phyloP scores from a whole-genome alignment of 2,113 vertebrate genomes.

The Caretta caretta region DNA sequence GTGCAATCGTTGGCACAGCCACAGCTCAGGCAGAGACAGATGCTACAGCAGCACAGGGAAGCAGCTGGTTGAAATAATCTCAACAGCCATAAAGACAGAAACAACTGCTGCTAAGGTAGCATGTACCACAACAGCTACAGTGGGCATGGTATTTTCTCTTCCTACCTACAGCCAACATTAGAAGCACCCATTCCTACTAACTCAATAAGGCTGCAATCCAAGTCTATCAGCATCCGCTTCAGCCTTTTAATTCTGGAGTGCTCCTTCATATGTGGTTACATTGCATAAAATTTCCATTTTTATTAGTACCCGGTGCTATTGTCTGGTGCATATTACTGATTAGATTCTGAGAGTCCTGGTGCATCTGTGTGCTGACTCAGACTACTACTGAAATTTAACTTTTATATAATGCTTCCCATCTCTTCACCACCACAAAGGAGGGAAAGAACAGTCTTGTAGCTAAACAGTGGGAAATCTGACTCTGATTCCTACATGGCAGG shows the following conservation, averaged over 20 bases:
- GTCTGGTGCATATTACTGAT: neutral
- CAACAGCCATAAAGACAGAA: slow-evolving; percentile 15
- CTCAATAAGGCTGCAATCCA: neutral
- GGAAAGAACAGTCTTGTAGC: neutral
- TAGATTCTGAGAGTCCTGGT: neutral
- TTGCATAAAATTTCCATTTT: neutral
- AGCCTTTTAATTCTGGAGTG: neutral
- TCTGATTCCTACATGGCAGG: neutral
- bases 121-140: neutral
- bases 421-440: neutral
- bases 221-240: neutral
- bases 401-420: neutral
- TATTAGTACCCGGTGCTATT: neutral
- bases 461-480: neutral
- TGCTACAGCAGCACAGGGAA: neutral
- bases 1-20: neutral
- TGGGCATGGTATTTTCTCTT: neutral
- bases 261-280: neutral
- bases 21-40: neutral
- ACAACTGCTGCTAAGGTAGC: neutral
- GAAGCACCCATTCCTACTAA: neutral
- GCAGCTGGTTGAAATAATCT: neutral
- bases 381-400: neutral
- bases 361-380: neutral
- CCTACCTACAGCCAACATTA: neutral